Evolutionary conservation across 2,888 invertebrate genomes (phyloP), one percentile per base, ranked within the genome.

Genomic region (Synanthedon myopaeformis): DNA sequence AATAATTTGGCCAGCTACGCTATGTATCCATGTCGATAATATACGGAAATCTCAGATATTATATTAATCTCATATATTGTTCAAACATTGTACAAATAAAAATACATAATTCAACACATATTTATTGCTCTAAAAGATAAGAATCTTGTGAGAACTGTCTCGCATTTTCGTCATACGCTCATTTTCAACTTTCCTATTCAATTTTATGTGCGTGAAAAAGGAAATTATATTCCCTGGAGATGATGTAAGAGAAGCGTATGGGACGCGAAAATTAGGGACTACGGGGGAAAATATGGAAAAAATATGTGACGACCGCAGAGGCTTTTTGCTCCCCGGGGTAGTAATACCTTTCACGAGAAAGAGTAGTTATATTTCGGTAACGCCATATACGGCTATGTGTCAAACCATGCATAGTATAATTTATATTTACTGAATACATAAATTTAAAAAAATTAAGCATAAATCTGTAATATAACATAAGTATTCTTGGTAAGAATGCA

Each of bases 161-260:
- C 54, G 53, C 56, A 56, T 57, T 57, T 56, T 56, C 60, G 57
- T 59, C 54, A 11, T 54, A 49, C 59, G 58, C 61, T 59, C 54
- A 55, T 58, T 55, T 56, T 61, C 41, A 52, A 53, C 53, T 52
- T 50, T 59, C 58, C 56, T 49, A 60, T 63, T 60, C 67, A 66
- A 66, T 67, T 64, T 65, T 62, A 61, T 51, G 51, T 48, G 52
- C 52, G 61, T 58, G 51, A 60, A 58, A 57, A 59, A 61, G 61
- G 58, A 66, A 68, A 69, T 67, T 63, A 62, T 61, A 60, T 61
- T 58, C 64, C 67, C 62, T 57, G 14, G 61, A 59, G 62, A 57
- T 55, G 57, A 53, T 60, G 58, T 55, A 57, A 57, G 49, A 68
- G 67, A 66, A 59, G 61, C 56, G 58, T 65, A 64, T 59, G 54